These are phyloP conservation scores for Argynnis bischoffii DNA, from an alignment of 2,888 invertebrate species.

Conservation along the genomic window DNA sequence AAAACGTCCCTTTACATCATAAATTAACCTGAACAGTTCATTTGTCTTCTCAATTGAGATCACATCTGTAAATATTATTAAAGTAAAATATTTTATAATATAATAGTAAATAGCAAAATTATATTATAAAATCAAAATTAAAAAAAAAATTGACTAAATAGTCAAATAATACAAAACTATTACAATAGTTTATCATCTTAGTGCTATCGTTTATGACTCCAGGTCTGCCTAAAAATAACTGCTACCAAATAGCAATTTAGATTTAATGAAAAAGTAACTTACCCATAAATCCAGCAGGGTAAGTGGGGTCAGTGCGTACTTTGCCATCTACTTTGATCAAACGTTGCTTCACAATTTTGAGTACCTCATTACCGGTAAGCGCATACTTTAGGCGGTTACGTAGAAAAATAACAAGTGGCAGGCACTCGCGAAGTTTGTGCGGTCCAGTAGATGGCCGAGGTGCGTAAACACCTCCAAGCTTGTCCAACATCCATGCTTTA, in stretches of 20 bases:
- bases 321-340: constrained; percentile 99
- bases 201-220: not conserved
- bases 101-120: no score
- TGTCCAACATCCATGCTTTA: constrained; percentile 99
- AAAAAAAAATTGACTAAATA: no score
- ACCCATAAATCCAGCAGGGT: constrained; percentile 99
- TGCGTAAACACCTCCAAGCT: constrained; percentile 98
- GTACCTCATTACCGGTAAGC: constrained; percentile 97
- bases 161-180: not conserved
- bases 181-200: not conserved
- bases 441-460: constrained; percentile 99
- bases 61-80: constrained; percentile 88
- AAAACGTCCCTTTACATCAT: constrained; percentile 99
- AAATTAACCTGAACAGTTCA: constrained; percentile 98
- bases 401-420: constrained; percentile 97
- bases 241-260: no score
- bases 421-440: constrained; percentile 97
- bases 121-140: no score
- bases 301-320: constrained; percentile 98
- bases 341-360: constrained; percentile 98
- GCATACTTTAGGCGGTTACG: constrained; percentile 99
- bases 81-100: no score
- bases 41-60: constrained; percentile 98
- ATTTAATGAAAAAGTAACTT: constrained; percentile 58
- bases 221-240: not conserved